A percentile compares a stretch with the other conserved stretches of the same genome.
Evolutionary conservation across 2,113 vertebrate genomes (phyloP).

Genomic region (Jaculus jaculus): DNA sequence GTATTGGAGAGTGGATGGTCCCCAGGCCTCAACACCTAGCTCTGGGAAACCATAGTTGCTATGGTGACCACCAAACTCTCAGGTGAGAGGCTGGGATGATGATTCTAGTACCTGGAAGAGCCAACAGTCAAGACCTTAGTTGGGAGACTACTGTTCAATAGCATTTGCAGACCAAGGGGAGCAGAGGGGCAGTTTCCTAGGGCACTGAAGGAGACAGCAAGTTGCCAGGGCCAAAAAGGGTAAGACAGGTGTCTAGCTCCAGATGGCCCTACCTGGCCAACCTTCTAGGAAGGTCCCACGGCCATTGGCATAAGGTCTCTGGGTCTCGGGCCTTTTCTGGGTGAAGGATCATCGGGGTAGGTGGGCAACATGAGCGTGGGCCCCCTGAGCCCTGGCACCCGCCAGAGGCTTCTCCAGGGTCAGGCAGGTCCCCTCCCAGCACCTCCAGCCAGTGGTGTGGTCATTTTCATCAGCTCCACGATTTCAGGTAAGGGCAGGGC

Average conservation of each 20-base stretch:
- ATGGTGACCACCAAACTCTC: neutral
- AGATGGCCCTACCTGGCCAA: accelerated
- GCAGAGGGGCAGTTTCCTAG: too few relatives aligned
- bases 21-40: neutral
- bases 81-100: neutral
- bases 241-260: neutral
- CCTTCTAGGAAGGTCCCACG: neutral
- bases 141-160: neutral
- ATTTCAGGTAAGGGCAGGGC: constrained; percentile 85
- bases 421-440: constrained; percentile 56
- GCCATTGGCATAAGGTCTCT: neutral
- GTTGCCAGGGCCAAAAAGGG: neutral
- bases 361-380: constrained; percentile 19
- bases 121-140: neutral
- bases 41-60: constrained; percentile 39
- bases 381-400: neutral
- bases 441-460: constrained; percentile 80
- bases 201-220: neutral
- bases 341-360: neutral
- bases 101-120: neutral
- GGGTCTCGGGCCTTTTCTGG: neutral
- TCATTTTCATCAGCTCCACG: constrained; percentile 87
- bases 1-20: constrained; percentile 38
- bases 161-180: neutral
- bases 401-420: constrained; percentile 58